A percentile compares a stretch with the other conserved stretches of the same genome.
Conservation (phyloP, 2,888 invertebrate species). For the Helobdella robusta region DNA sequence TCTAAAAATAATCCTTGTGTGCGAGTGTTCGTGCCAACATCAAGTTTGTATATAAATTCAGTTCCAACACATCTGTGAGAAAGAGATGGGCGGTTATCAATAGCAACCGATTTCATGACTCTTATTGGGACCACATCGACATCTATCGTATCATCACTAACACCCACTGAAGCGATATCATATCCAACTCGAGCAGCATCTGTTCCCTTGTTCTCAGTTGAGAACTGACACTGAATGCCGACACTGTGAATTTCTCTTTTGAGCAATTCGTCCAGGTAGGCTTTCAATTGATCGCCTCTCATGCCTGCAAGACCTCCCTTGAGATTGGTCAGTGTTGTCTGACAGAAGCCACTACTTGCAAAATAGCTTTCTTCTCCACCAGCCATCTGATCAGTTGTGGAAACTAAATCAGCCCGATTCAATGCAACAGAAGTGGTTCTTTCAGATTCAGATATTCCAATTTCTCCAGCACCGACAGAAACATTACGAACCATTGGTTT, state of each 20-base stretch:
- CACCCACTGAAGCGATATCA: slow-evolving; percentile 37
- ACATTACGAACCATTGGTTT: slow-evolving; percentile 42
- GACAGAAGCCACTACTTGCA: slow-evolving; percentile 24
- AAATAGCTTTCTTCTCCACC: slow-evolving; percentile 23
- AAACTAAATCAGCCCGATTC: too few species aligned
- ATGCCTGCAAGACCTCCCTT: slow-evolving; percentile 33
- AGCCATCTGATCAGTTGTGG: neutral
- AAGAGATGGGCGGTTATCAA: slow-evolving; percentile 39
- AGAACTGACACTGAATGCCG: slow-evolving; percentile 39
- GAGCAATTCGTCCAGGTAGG: slow-evolving; percentile 39
- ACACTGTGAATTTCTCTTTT: slow-evolving; percentile 43
- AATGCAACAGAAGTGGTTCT: neutral
- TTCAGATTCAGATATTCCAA: slow-evolving; percentile 27
- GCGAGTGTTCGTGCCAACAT: slow-evolving; percentile 29
- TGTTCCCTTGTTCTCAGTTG: slow-evolving; percentile 31
- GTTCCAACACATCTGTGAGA: slow-evolving; percentile 28
- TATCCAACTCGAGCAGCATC: slow-evolving; percentile 24
- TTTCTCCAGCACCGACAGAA: slow-evolving; percentile 43
- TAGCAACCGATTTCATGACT: slow-evolving; percentile 39
- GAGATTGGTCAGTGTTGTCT: slow-evolving; percentile 31
- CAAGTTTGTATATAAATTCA: slow-evolving; percentile 26
- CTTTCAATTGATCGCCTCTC: slow-evolving; percentile 32
- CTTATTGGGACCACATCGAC: slow-evolving; percentile 40
- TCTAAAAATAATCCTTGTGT: slow-evolving; percentile 29
- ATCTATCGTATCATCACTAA: slow-evolving; percentile 43